Base-by-base conservation (phyloP, 1,140 invertebrate genomes). In the Papilio glaucus region DNA sequence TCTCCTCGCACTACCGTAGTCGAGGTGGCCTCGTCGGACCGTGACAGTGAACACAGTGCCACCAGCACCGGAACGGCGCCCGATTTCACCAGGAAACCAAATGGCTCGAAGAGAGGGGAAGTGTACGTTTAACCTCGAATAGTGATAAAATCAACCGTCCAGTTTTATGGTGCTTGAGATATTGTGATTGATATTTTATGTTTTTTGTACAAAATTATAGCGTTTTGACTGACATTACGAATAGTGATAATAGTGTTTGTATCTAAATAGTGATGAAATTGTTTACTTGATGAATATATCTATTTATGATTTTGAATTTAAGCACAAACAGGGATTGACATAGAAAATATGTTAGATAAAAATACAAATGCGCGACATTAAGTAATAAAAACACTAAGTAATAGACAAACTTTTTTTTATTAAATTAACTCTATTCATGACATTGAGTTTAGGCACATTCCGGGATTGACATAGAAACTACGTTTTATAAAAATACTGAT, bases 51-150 rank as follows among this genome's bases (percentile, higher is more conserved):
- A 71, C 81, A 85, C 71, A 87, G 85, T 57, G 76, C 75, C 21
- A 60, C 75, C n/a, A 78, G 82, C 60, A 83, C 79, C 12, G 88
- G 84, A 60, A 88, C 85, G 0, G 85, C 86, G 5, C 77, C 87
- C 0, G 85, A 87, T 57, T 83, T 87, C 45, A 79, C 76, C 7
- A 77, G 88, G 24, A 89, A 89, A 78, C 80, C 81, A 15, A 85
- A 85, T 69, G 87, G 89, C 53, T 90, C 92, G 15, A 95, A 94
- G 81, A 84, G 94, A 45, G 93, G 94, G 15, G 94, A 95, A 78
- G 94, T 95, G 4, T 95, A 94, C 76, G 94, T 95, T 67, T 94
- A 81, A 77, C 62, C 15, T 67, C 21, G 10, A 24, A 41, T 53
- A 42, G 45, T 75, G 61, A 77, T 45, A 61, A 68, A 70, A 70